Conservation (phyloP, 2,113 vertebrate genomes). For the Oreotrochilus melanogaster region DNA sequence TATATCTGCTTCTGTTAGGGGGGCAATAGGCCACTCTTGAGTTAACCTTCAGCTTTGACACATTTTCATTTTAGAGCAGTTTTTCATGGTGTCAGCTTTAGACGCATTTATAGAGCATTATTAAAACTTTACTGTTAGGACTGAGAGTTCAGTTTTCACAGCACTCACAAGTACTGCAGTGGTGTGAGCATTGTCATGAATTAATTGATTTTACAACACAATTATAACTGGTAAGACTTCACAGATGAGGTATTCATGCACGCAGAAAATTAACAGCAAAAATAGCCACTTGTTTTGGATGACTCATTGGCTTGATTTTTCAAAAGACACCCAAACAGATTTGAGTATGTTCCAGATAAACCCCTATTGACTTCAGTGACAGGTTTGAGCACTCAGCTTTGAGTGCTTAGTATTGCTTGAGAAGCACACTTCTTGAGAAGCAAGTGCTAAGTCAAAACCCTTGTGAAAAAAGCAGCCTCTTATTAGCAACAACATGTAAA, state of each 20-base stretch:
- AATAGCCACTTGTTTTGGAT: background rate
- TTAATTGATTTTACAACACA: background rate
- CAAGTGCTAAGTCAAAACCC: background rate
- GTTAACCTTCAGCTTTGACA: background rate
- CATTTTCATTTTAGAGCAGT: background rate
- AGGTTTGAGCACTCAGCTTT: background rate
- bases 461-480: background rate
- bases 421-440: background rate
- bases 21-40: background rate
- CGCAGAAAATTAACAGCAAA: background rate
- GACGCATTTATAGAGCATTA: background rate
- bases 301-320: background rate
- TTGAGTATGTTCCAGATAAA: background rate
- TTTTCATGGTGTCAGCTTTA: background rate
- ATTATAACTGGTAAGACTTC: background rate
- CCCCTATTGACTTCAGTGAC: background rate
- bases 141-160: background rate
- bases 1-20: background rate
- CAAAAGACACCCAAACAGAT: background rate
- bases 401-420: background rate
- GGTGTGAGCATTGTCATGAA: background rate
- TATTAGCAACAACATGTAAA: background rate
- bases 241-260: background rate
- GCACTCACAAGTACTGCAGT: background rate
- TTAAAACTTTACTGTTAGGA: background rate